Evolutionary conservation across 1,140 invertebrate genomes (phyloP), one percentile per base, ranked within the genome.

Genomic region (Lasioglossum baleicum): DNA sequence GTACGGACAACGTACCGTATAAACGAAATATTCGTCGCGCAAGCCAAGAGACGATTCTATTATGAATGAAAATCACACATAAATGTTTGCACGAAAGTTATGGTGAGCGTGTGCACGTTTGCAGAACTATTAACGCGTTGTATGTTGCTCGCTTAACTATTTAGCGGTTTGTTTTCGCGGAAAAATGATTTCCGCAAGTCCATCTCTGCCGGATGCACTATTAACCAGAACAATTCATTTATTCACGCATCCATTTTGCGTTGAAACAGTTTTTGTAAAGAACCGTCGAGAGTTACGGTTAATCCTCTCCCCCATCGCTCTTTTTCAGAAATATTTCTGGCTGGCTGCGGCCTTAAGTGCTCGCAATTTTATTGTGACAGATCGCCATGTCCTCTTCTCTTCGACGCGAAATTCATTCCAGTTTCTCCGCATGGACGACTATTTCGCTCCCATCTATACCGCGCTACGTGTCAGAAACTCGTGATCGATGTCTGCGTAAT

Each of bases 391-490:
- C 56, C 77, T 76, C 64, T 75, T 65, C 69, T 58, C 60, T 68
- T 61, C 75, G 70, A 79, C 75, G 67, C 31, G 44, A 31, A 70
- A 58, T 68, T 56, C 76, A 44, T 83, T 86, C 70, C 82, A 82
- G 82, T 77, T 85, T 83, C 67, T 53, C 48, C 31, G 22, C 1
- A 10, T 31, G 13, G 56, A 35, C 31, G 66, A 35, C 13, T 11
- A 17, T 75, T 26, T n/a, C 65, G 22, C 44, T 75, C 56, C 15
- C 10, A 17, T 26, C 22, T 13, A 17, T 44, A 68, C 56, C 66
- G 20, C 60, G 13, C 17, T 17, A 26, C 7, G 26, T 22, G 53
- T 76, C 74, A 22, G 5, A 69, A 61, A 69, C 20, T 76, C 69
- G 51, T 76, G 74, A 76, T 69, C 66, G 53, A 76, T 76, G 74